Evolutionary conservation across 2,888 invertebrate species (phyloP).

Genomic region (Nycteola revayana): DNA sequence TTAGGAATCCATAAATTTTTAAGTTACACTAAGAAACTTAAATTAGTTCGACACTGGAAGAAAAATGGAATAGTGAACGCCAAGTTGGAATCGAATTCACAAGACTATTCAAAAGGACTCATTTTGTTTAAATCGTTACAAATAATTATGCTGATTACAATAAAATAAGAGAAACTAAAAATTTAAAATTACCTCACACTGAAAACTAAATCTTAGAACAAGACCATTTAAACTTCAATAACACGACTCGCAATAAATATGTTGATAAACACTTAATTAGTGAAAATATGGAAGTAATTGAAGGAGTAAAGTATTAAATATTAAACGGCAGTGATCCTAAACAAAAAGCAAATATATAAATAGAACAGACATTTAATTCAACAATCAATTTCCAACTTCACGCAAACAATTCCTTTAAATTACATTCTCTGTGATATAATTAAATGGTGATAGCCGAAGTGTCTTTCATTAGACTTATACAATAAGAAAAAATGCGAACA

Average conservation of each 20-base stretch:
- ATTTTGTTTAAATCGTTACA: not conserved
- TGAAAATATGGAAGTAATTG: too few species aligned
- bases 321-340: too few species aligned
- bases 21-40: constrained; percentile 51
- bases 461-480: constrained; percentile 66
- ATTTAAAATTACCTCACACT: not conserved
- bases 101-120: not conserved
- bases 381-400: constrained; percentile 31
- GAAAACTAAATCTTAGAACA: not conserved
- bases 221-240: not conserved
- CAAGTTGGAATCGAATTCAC: constrained; percentile 23
- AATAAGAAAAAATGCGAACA: constrained; percentile 73
- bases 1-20: constrained; percentile 42
- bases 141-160: too few species aligned
- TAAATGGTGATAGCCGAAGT: constrained; percentile 50
- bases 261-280: too few species aligned
- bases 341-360: too few species aligned
- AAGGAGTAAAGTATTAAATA: not conserved
- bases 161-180: not conserved
- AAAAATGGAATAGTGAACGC: constrained; percentile 39
- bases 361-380: not conserved
- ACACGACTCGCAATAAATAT: too few species aligned
- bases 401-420: constrained; percentile 24
- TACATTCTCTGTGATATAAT: constrained; percentile 29
- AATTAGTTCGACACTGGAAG: constrained; percentile 59